A percentile compares a stretch with the other conserved stretches of the same genome.
phyloP scores from a whole-genome alignment of 2,888 invertebrate species.

The Acanthacorydalis orientalis region DNA sequence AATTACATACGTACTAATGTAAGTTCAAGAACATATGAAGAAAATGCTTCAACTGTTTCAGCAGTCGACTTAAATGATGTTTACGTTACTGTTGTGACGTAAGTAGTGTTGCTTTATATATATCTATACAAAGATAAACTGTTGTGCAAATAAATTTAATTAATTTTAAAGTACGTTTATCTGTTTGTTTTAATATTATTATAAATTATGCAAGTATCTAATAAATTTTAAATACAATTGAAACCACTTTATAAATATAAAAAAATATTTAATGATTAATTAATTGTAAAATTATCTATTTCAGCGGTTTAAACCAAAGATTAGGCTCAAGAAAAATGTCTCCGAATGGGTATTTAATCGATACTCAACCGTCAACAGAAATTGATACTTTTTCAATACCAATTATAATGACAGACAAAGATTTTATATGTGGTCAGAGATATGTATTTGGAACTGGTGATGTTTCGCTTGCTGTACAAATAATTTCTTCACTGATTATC shows the following conservation, averaged over 20 bases:
- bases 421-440: constrained; percentile 30
- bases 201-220: no score
- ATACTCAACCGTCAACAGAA: constrained; percentile 19
- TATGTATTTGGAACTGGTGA: constrained; percentile 35
- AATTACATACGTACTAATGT: constrained; percentile 18
- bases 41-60: constrained; percentile 40
- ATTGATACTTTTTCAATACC: constrained; percentile 21
- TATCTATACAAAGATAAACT: no score
- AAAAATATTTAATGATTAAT: constrained; percentile 1
- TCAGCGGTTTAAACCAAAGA: constrained; percentile 34
- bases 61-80: constrained; percentile 46
- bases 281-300: not conserved
- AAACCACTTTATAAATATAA: constrained; percentile 5
- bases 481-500: constrained; percentile 29
- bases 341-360: constrained; percentile 33
- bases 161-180: no score
- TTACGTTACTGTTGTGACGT: constrained; percentile 53
- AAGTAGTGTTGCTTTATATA: constrained; percentile 19
- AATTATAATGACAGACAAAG: constrained; percentile 22
- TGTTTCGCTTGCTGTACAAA: constrained; percentile 29
- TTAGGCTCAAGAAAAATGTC: constrained; percentile 34
- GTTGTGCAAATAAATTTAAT: no score
- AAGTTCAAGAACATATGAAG: constrained; percentile 20
- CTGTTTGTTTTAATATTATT: no score
- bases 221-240: constrained; percentile 3